Percentiles rank a stretch among this genome's conserved stretches.
These are phyloP conservation scores for Reinhardtius hippoglossoides DNA, from an alignment of 2,113 vertebrate species.

Conservation along the genomic window DNA sequence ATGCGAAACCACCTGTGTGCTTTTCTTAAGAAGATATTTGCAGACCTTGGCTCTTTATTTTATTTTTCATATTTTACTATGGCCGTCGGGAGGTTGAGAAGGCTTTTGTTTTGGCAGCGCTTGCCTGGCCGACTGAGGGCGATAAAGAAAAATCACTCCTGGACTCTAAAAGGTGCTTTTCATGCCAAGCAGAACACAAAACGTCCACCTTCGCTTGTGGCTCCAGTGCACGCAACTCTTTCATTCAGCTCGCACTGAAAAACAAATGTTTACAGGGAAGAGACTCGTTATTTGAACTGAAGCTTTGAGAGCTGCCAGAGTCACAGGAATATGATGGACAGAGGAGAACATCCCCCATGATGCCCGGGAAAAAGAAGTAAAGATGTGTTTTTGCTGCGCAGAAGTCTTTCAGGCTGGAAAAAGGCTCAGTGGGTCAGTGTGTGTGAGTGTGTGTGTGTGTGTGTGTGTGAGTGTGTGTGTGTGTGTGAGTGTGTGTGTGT, in stretches of 20 bases:
- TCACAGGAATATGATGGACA: slow-evolving; percentile 2
- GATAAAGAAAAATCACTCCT: slow-evolving; percentile 22
- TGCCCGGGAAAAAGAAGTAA: slow-evolving; percentile 1
- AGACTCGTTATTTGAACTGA: neutral
- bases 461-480: slow-evolving; percentile 21
- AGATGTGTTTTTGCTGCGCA: slow-evolving; percentile 1
- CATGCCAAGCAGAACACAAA: slow-evolving; percentile 8
- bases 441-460: slow-evolving; percentile 21
- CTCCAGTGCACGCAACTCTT: neutral
- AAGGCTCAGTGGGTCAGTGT: slow-evolving; percentile 51
- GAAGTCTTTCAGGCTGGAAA: slow-evolving; percentile 51
- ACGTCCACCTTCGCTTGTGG: slow-evolving; percentile 12
- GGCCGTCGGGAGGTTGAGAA: slow-evolving; percentile 11
- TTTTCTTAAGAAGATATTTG: neutral
- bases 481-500: slow-evolving; percentile 6
- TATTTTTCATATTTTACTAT: neutral
- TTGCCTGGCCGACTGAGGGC: neutral
- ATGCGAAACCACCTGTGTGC: slow-evolving; percentile 7
- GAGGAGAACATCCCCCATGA: slow-evolving; percentile 14
- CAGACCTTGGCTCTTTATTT: slow-evolving; percentile 6
- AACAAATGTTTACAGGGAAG: neutral
- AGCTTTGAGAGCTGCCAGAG: too few relatives aligned
- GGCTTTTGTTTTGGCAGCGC: slow-evolving; percentile 35
- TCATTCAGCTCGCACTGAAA: slow-evolving; percentile 18
- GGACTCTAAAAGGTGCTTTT: slow-evolving; percentile 16